Percentiles rank a stretch among this genome's conserved stretches.
Conservation (phyloP, 23 tunicate species). For the Trididemnum nubilum region DNA sequence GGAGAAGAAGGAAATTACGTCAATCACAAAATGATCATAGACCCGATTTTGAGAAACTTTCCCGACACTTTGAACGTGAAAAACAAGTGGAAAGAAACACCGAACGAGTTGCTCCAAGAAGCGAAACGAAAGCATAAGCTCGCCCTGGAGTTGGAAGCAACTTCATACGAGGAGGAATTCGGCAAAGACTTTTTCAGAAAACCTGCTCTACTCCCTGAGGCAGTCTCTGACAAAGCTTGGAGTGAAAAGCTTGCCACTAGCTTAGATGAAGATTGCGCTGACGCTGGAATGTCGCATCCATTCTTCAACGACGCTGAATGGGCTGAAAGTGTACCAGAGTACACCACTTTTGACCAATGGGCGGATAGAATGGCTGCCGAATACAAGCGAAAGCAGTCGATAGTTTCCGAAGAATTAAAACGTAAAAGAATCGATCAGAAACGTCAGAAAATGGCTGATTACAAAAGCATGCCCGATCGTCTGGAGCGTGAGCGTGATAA, state of each 20-base stretch:
- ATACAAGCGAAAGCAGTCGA: slow-evolving; percentile 57
- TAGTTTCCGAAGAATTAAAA: slow-evolving; percentile 20
- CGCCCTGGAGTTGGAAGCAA: slow-evolving; percentile 1
- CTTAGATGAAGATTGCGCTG: slow-evolving; percentile 60
- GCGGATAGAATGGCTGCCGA: slow-evolving; percentile 87
- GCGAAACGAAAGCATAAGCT: slow-evolving; percentile 41
- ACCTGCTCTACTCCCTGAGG: background rate
- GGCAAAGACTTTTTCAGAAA: background rate
- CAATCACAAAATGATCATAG: slow-evolving; percentile 68
- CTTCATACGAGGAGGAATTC: slow-evolving; percentile 33
- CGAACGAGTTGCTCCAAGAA: slow-evolving; percentile 45
- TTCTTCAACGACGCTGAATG: slow-evolving; percentile 14
- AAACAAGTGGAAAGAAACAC: slow-evolving; percentile 76
- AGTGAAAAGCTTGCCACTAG: slow-evolving; percentile 57
- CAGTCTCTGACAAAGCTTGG: slow-evolving; percentile 33
- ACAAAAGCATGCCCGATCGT: slow-evolving; percentile 44
- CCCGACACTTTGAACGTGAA: slow-evolving; percentile 46
- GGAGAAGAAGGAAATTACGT: slow-evolving; percentile 68
- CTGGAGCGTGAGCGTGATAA: slow-evolving; percentile 65
- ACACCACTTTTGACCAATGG: slow-evolving; percentile 88
- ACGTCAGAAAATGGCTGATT: slow-evolving; percentile 57
- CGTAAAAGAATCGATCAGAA: slow-evolving; percentile 31
- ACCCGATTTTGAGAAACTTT: slow-evolving; percentile 57
- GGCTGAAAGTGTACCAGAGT: slow-evolving; percentile 50
- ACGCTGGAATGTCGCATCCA: slow-evolving; percentile 16